These are phyloP conservation scores for Erebia aethiops DNA, from an alignment of 2,888 invertebrate species.

Conservation along the genomic window DNA sequence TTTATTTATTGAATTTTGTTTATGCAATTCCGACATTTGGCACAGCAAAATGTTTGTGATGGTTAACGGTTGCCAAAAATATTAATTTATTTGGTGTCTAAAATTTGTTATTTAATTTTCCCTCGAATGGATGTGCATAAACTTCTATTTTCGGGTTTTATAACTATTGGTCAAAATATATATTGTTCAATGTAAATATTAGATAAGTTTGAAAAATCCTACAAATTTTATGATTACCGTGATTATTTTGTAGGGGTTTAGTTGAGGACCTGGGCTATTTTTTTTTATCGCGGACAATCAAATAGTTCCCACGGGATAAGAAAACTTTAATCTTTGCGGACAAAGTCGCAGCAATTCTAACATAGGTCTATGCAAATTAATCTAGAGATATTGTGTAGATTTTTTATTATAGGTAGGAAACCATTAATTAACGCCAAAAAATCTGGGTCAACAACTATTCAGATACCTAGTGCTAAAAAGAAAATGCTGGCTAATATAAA, in stretches of 20 bases:
- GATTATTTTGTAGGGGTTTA: too few relatives aligned
- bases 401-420: not conserved
- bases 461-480: not conserved
- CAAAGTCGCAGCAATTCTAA: too few relatives aligned
- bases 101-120: slow-evolving; percentile 16
- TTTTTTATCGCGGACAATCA: too few relatives aligned
- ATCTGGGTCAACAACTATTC: not conserved
- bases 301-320: too few relatives aligned
- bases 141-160: not conserved
- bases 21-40: slow-evolving; percentile 9
- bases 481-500: slow-evolving; percentile 7
- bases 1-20: slow-evolving; percentile 17
- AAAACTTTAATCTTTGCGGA: too few relatives aligned
- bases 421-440: not conserved
- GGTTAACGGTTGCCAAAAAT: slow-evolving; percentile 17
- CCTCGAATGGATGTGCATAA: not conserved
- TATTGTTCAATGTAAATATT: not conserved
- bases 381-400: too few relatives aligned
- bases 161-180: too few relatives aligned
- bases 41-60: slow-evolving; percentile 11
- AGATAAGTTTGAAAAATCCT: too few relatives aligned
- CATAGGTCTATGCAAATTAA: too few relatives aligned
- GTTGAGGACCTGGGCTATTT: too few relatives aligned
- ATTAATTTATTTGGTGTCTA: slow-evolving; percentile 8
- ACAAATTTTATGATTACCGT: too few relatives aligned